Evolutionary conservation across 2,888 invertebrate species (phyloP), one percentile per base, ranked within the genome.

Genomic region (Thymelicus acteon): DNA sequence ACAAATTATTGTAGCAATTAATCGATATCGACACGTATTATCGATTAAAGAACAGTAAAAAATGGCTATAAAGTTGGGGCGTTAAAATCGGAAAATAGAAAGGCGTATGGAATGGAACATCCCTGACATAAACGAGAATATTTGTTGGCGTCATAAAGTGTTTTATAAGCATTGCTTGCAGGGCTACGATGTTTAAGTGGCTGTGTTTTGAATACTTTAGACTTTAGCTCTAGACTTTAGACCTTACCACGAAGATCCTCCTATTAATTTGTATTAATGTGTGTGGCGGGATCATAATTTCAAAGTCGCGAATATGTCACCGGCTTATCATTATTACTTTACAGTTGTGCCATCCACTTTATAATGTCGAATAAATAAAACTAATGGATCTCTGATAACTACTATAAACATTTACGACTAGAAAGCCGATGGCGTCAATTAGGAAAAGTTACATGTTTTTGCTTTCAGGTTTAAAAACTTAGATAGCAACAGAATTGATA

Each of bases 121-220:
- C 79, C 80, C 80, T 80, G 80, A 79, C 81, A 85, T 85, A 83
- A 85, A 85, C 81, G 76, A 73, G 75, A 76, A 82, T 85, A 86
- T 87, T 89, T 86, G 87, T 86, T 82, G 79, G 82, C 79, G 77
- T 78, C 84, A 80, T 88, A 89, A 89, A 87, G 77, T 77, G 81
- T 82, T 84, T 85, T 83, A 83, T 83, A 76, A 74, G 73, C 72
- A 52, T 40, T 60, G 78, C 49, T 64, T 60, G 72, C 72, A 70
- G 65, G 71, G 61, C 77, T 76, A 77, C 72, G 61, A 72, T 74
- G 67, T 76, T 76, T 78, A 81, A 78, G 74, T 71, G 77, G 79
- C 77, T 78, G 77, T 78, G 75, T 82, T 79, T 80, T 31, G 57
- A 57, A 31, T 57, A 31, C 76, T 52, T 7, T 52, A 52, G 19